A percentile compares a stretch with the other conserved stretches of the same genome.
phyloP scores from a whole-genome alignment of 2,797 vertebrate genomes.

The Pseudocheirus occidentalis region DNA sequence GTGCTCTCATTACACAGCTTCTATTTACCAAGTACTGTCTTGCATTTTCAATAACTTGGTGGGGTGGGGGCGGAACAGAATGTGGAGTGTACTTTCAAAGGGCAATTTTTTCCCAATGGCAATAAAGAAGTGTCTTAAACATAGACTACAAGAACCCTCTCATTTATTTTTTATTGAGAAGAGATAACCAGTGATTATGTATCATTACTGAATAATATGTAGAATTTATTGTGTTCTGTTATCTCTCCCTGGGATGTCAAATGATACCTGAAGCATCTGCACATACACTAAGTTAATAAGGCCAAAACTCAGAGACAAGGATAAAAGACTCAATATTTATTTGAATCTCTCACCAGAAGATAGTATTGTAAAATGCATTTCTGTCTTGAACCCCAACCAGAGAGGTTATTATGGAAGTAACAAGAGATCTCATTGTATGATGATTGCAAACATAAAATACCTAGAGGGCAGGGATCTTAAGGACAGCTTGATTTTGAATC shows the following conservation, averaged over 20 bases:
- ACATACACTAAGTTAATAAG: background rate
- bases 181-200: background rate
- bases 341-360: background rate
- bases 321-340: background rate
- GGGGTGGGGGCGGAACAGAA: background rate
- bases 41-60: background rate
- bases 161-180: slow-evolving; percentile 17
- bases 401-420: background rate
- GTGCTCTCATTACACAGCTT: background rate
- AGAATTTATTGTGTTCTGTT: slow-evolving; percentile 6
- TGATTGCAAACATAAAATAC: background rate
- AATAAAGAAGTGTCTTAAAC: background rate
- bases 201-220: slow-evolving; percentile 10
- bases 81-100: slow-evolving; percentile 1
- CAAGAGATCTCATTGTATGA: background rate
- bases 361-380: slow-evolving; percentile 3
- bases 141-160: slow-evolving; percentile 1
- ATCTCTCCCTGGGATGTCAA: background rate
- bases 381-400: slow-evolving; percentile 1
- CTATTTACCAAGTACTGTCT: slow-evolving; percentile 3
- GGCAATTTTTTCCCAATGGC: slow-evolving; percentile 2
- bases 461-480: background rate
- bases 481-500: background rate
- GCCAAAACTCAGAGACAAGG: slow-evolving; percentile 1
- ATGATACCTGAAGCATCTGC: slow-evolving; percentile 2